Conservation (phyloP, 2,797 vertebrate genomes). For the Vultur gryphus region DNA sequence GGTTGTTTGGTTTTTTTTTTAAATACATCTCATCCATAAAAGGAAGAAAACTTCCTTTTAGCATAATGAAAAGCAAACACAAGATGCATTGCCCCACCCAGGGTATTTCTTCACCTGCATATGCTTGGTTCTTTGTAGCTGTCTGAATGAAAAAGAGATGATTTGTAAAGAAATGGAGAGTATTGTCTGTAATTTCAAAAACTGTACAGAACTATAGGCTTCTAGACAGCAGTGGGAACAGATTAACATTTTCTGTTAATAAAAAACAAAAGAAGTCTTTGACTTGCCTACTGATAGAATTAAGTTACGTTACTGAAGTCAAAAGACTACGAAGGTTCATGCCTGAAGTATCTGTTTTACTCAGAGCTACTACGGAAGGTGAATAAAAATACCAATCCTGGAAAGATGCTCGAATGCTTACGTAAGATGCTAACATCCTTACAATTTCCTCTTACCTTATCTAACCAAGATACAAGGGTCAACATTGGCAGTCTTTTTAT, state of each 20-base stretch:
- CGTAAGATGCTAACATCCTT: not conserved
- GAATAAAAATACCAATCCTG: not conserved
- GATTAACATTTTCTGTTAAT: not conserved
- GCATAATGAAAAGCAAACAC: not conserved
- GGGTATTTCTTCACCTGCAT: not conserved
- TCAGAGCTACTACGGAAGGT: not conserved
- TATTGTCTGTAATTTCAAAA: not conserved
- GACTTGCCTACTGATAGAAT: not conserved
- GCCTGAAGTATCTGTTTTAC: not conserved
- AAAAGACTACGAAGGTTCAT: not conserved
- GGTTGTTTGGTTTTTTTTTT: not conserved
- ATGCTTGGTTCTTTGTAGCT: not conserved
- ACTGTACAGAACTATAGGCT: not conserved
- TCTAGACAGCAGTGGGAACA: not conserved
- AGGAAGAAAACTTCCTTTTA: not conserved
- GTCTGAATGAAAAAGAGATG: not conserved
- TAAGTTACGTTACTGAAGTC: not conserved
- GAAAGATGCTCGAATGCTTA: not conserved
- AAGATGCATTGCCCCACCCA: not conserved
- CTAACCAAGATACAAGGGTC: not conserved
- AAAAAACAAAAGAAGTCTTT: not conserved
- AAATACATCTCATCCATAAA: not conserved
- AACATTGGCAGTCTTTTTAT: not conserved
- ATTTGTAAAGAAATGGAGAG: not conserved
- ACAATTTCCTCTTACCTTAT: not conserved